phyloP scores from a whole-genome alignment of 2,113 vertebrate genomes.

The Diglossa brunneiventris region DNA sequence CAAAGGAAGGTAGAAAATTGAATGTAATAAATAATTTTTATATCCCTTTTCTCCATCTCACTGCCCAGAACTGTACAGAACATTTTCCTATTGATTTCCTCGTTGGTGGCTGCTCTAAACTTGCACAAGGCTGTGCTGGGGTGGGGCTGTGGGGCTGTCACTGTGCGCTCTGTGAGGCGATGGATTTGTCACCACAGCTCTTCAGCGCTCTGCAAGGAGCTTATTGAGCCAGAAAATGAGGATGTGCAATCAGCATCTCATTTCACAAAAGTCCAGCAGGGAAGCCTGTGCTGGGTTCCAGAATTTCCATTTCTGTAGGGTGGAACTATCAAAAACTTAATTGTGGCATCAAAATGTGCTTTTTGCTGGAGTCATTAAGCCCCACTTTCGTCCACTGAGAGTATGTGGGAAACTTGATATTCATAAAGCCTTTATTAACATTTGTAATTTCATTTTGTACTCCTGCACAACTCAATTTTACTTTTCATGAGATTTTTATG shows the following conservation, averaged over 20 bases:
- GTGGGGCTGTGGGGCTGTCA: background rate
- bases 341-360: background rate
- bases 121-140: background rate
- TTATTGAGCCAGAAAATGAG: background rate
- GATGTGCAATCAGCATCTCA: background rate
- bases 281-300: background rate
- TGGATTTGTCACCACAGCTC: background rate
- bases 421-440: background rate
- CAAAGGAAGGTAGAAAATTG: background rate
- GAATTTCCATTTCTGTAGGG: background rate
- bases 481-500: background rate
- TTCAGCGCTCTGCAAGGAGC: background rate
- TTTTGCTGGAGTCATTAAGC: background rate
- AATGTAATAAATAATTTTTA: background rate
- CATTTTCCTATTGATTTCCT: background rate
- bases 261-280: background rate
- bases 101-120: rapidly evolving
- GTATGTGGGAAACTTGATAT: background rate
- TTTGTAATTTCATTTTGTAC: background rate
- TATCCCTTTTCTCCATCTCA: background rate
- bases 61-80: background rate
- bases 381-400: background rate
- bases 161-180: background rate
- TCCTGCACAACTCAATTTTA: background rate
- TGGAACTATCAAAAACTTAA: background rate